phyloP scores from a whole-genome alignment of 1,140 invertebrate species.

The Tenebrio molitor region DNA sequence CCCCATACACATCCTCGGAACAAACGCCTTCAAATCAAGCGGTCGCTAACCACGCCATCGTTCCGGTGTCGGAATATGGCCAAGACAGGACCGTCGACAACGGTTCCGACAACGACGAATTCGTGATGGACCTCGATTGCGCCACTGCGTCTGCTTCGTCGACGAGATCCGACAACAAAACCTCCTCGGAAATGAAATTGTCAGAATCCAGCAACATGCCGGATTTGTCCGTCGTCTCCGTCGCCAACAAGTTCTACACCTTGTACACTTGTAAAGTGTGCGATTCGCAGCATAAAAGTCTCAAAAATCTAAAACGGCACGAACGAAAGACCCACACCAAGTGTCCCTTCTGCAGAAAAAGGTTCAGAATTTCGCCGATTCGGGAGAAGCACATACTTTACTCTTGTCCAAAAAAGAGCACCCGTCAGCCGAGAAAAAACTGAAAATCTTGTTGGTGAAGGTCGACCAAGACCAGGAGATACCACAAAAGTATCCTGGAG shows the following conservation, averaged over 20 bases:
- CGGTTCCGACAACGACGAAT: no score
- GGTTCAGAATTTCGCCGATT: conserved; percentile 43
- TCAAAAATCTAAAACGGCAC: conserved; percentile 49
- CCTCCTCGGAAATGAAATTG: conserved; percentile 4
- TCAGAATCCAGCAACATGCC: background rate
- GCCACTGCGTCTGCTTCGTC: background rate
- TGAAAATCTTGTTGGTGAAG: conserved; percentile 35
- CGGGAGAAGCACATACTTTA: conserved; percentile 46
- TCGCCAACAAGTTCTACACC: conserved; percentile 38
- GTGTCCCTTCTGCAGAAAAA: conserved; percentile 54
- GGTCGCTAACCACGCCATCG: no score
- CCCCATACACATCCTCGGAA: no score
- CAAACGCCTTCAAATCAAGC: no score
- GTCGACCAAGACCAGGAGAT: conserved; percentile 46
- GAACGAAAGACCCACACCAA: conserved; percentile 45
- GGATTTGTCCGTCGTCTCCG: conserved; percentile 1
- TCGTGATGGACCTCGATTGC: no score
- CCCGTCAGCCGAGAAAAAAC: conserved; percentile 17
- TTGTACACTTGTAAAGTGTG: conserved; percentile 46
- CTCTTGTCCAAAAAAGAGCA: conserved; percentile 46
- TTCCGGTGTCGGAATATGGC: background rate
- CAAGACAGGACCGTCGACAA: no score
- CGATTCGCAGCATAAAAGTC: conserved; percentile 37
- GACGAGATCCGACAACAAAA: background rate
- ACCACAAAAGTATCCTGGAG: conserved; percentile 47